Percentiles rank a stretch among this genome's conserved stretches.
These are phyloP conservation scores for Parnassius smintheus DNA, from an alignment of 2,888 invertebrate species.

Conservation along the genomic window DNA sequence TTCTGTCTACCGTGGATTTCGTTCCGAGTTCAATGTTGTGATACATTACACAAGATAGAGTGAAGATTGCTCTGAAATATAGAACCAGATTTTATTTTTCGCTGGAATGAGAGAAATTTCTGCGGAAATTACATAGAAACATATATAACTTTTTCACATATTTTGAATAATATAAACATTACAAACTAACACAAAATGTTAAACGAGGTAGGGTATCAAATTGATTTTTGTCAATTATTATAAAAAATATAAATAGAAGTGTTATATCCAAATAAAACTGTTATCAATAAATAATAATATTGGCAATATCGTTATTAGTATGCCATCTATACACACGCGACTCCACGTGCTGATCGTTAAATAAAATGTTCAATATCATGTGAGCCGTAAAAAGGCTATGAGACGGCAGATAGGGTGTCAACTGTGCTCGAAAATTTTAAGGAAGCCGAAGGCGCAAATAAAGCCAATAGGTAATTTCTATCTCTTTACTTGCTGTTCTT, in stretches of 20 bases:
- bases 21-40: slow-evolving; percentile 25
- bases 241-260: neutral
- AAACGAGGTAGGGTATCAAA: too few relatives aligned
- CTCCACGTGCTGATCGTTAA: slow-evolving; percentile 53
- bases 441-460: slow-evolving; percentile 45
- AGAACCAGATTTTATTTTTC: slow-evolving; percentile 7
- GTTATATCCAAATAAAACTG: slow-evolving; percentile 19
- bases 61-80: slow-evolving; percentile 24
- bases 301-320: slow-evolving; percentile 44
- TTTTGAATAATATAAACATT: too few relatives aligned
- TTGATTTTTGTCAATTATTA: too few relatives aligned
- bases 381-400: slow-evolving; percentile 55
- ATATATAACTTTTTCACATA: too few relatives aligned
- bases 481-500: slow-evolving; percentile 51
- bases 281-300: slow-evolving; percentile 34
- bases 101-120: neutral
- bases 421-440: slow-evolving; percentile 51
- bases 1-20: slow-evolving; percentile 20
- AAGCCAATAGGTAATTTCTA: slow-evolving; percentile 50
- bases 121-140: too few relatives aligned
- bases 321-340: slow-evolving; percentile 39
- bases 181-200: too few relatives aligned
- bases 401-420: slow-evolving; percentile 59
- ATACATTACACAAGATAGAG: slow-evolving; percentile 25
- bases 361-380: slow-evolving; percentile 58